Base-by-base conservation (phyloP, 2,888 invertebrate species). In the Thereva nobilitata region DNA sequence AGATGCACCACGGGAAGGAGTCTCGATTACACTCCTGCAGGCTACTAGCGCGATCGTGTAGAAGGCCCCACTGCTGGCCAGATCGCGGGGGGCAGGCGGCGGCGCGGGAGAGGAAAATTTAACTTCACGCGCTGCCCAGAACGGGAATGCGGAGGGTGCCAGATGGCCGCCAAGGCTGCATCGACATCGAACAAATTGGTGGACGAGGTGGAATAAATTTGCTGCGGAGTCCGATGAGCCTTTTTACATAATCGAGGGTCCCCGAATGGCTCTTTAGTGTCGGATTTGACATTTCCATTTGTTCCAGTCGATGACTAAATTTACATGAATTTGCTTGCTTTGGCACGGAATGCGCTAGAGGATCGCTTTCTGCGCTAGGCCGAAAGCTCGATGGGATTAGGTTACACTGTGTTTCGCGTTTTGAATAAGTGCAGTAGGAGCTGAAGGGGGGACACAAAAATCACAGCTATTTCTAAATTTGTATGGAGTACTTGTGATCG, bases 131-230 rank as follows among this genome's bases (percentile, higher is more conserved):
- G 53, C 35, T 42, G 40, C 41, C 34, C 35, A 35, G 35, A 10
- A 34, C n/a, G 35, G 35, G 5, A 47, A 47, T 53, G 23, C 23
- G 54, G 45, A 54, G 54, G 44, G 64, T 64, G 64, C 64, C 64
- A 64, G 64, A 55, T 64, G 64, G 64, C 45, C 37, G 23, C 40
- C 23, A 23, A 23, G 23, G 12, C 12, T 12, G 45, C 4, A 40
- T 54, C 64, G 64, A 47, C 45, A 54, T 47, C 41, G 45, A 54
- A 64, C 64, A 64, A 64, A 64, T 64, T 64, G 54, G 64, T 53
- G 50, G 64, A 64, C 53, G 64, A 44, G 35, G 64, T 12, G 64
- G 64, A 64, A 64, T 64, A 64, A 64, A 64, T 64, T 64, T 53
- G 37, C 53, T 42, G 47, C 23, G 61, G 49, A n/a, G 5, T 38